Conservation (phyloP, 92 coral and sea anemone genomes). For the Diadumene lineata region DNA sequence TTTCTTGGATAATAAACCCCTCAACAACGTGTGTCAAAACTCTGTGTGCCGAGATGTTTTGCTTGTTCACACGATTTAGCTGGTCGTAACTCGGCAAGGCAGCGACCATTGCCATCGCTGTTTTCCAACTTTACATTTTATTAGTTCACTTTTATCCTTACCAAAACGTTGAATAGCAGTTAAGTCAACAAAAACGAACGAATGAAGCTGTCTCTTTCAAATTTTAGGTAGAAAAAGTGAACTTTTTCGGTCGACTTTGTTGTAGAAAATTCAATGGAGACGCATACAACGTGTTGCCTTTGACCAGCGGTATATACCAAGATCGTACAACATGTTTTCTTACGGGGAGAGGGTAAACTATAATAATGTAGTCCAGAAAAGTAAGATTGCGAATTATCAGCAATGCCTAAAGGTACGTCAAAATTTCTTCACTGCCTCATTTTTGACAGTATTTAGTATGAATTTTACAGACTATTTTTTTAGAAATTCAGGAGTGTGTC, state of each 20-base stretch:
- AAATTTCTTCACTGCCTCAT: too few relatives aligned
- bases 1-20: conserved; percentile 96
- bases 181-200: conserved; percentile 17
- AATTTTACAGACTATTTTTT: too few relatives aligned
- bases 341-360: conserved; percentile 12
- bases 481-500: too few relatives aligned
- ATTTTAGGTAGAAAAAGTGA: neutral
- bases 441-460: too few relatives aligned
- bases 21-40: conserved; percentile 92
- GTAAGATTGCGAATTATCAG: too few relatives aligned
- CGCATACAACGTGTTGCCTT: conserved; percentile 23
- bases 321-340: neutral
- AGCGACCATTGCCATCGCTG: conserved; percentile 86
- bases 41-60: conserved; percentile 72
- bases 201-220: neutral
- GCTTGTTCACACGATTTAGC: conserved; percentile 58
- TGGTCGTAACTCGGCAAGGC: conserved; percentile 56
- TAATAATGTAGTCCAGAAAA: too few relatives aligned
- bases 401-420: too few relatives aligned
- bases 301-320: conserved; percentile 26
- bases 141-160: conserved; percentile 2
- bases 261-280: conserved; percentile 5
- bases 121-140: neutral
- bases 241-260: neutral
- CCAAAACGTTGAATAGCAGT: neutral